Conservation (phyloP, 1,140 invertebrate genomes). For the Fragariocoptes setiger region DNA sequence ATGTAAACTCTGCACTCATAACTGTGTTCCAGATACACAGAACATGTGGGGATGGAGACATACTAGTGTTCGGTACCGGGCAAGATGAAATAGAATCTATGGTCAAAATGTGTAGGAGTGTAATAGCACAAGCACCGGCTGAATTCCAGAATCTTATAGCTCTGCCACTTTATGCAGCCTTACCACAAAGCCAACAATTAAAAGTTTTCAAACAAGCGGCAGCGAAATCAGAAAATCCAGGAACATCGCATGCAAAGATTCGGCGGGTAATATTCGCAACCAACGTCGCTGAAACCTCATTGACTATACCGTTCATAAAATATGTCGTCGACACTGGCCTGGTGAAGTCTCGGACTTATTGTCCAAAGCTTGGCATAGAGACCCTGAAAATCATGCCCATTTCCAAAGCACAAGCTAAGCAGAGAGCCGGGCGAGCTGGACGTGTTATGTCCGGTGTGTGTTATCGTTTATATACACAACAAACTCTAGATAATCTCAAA, state of each 20-base stretch:
- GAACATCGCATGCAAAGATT: not conserved
- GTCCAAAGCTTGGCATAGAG: conserved; percentile 47
- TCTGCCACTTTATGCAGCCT: conserved; percentile 46
- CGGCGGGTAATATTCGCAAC: conserved; percentile 81
- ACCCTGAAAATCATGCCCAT: conserved; percentile 43
- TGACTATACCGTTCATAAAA: conserved; percentile 74
- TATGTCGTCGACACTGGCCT: conserved; percentile 78
- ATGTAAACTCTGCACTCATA: conserved; percentile 34
- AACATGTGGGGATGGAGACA: conserved; percentile 47
- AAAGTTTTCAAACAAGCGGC: conserved; percentile 29
- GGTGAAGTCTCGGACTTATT: conserved; percentile 45
- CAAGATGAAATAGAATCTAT: conserved; percentile 90
- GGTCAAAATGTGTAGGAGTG: conserved; percentile 34
- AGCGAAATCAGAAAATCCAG: conserved; percentile 3
- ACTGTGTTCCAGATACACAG: conserved; percentile 72
- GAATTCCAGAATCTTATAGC: conserved; percentile 20
- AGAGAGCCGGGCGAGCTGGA: conserved; percentile 60
- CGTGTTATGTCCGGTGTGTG: conserved; percentile 23
- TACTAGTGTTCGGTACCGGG: conserved; percentile 88
- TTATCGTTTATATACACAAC: conserved; percentile 17
- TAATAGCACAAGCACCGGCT: conserved; percentile 16
- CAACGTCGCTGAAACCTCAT: conserved; percentile 85
- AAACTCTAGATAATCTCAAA: conserved; percentile 32
- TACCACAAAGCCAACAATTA: conserved; percentile 39
- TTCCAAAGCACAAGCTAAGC: conserved; percentile 67